Evolutionary conservation across 23 tunicate genomes (phyloP), one percentile per base, ranked within the genome.

Genomic region (Diplosoma virens): DNA sequence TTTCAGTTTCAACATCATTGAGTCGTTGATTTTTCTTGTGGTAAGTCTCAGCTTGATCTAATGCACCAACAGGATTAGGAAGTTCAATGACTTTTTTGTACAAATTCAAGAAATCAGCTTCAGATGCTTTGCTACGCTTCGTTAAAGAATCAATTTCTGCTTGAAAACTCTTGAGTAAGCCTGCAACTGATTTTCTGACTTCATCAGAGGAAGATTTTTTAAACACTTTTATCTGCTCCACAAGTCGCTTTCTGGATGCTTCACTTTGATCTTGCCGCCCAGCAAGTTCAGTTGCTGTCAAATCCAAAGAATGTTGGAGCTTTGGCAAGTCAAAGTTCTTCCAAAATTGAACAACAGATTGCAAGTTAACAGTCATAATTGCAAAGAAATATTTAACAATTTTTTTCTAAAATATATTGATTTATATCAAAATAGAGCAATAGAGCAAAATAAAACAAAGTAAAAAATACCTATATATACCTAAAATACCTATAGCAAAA

Each of bases 1-100:
- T 94, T 69, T 94, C 99, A 11, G 83, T 88, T 69, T 94, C 99
- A 30, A 94, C 56, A 64, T 94, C 99, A 59, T 87, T 83, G 52
- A 88, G 58, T 28, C 86, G 78, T 47, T 94, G 99, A 35, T 85
- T 75, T 61, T 88, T 87, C 50, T 80, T 71, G 73, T 87, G 88
- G 47, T 73, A 82, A 7, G 20, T 32, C 47, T 94, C 99, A 25
- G 99, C 99, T 54, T 83, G 90, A 14, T 87, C 95, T 34, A 94
- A 35, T 1, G 99, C 95, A 22, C 54, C 11, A 18, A 84, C 83
- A 0, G 99, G 99, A 45, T 94, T 89, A 21, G 94, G 98, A 37
- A 92, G 80, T 47, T 92, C 97, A n/a, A 81, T 80, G 0, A 87
- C 32, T 68, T 78, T 83, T 78, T 94, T 94, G 71, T 94, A 94